Conservation (phyloP, 2,797 vertebrate genomes). For the Rhynchonycteris naso region DNA sequence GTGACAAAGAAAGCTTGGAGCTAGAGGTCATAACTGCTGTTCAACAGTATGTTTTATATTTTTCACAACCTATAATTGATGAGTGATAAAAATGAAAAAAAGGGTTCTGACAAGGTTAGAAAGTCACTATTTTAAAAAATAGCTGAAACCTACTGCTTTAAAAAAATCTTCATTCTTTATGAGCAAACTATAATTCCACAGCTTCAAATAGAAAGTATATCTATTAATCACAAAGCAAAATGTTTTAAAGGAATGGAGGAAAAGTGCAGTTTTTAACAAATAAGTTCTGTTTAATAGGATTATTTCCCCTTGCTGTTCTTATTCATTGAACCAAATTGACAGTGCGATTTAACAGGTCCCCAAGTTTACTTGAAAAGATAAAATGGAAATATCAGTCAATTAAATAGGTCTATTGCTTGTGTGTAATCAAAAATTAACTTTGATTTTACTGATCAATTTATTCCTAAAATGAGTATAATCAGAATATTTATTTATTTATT, state of each 20-base stretch:
- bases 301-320: background rate
- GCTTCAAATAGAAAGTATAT: slow-evolving; percentile 71
- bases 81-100: slow-evolving; percentile 61
- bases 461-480: background rate
- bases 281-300: background rate
- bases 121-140: slow-evolving; percentile 53
- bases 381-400: background rate
- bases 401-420: background rate
- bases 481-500: background rate
- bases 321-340: slow-evolving; percentile 50
- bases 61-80: slow-evolving; percentile 71
- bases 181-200: slow-evolving; percentile 60
- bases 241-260: slow-evolving; percentile 57
- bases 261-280: slow-evolving; percentile 65
- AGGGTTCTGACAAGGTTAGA: slow-evolving; percentile 61
- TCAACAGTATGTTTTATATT: slow-evolving; percentile 57
- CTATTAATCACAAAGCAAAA: slow-evolving; percentile 56
- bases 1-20: slow-evolving; percentile 41
- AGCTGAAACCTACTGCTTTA: slow-evolving; percentile 29
- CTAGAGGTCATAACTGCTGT: slow-evolving; percentile 56
- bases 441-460: slow-evolving; percentile 26
- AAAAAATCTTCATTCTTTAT: slow-evolving; percentile 52
- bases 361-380: slow-evolving; percentile 44
- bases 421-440: background rate
- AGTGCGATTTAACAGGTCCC: background rate